A percentile compares a stretch with the other conserved stretches of the same genome.
Conservation (phyloP, 2,797 vertebrate genomes). For the Sebastes goodei region DNA sequence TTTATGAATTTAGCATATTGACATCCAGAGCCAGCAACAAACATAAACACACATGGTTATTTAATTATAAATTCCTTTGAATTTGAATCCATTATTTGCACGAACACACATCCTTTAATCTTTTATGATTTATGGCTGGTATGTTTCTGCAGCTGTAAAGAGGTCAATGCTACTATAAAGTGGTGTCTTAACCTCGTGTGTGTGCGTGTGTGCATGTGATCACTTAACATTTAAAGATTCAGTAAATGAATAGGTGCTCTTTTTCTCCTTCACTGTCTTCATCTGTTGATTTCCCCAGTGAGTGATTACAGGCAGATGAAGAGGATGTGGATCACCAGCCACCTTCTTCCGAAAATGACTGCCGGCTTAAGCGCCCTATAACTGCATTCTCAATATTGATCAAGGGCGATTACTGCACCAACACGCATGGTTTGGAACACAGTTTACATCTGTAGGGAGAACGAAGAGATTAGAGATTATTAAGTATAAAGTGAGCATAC, state of each 20-base stretch:
- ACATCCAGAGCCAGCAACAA: slow-evolving; percentile 32
- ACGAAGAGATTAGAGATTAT: neutral
- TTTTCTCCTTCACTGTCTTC: neutral
- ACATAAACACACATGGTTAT: slow-evolving; percentile 34
- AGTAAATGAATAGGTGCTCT: neutral
- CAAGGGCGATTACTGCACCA: neutral
- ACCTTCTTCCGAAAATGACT: slow-evolving; percentile 27
- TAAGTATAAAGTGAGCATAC: neutral
- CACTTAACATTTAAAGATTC: slow-evolving; percentile 6
- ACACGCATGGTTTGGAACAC: neutral
- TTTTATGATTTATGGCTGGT: neutral
- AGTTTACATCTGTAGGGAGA: neutral
- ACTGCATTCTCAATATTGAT: slow-evolving; percentile 54
- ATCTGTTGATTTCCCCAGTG: slow-evolving; percentile 59
- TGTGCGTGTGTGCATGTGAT: neutral
- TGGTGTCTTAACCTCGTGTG: neutral
- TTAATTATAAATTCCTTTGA: slow-evolving; percentile 32
- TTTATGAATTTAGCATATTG: slow-evolving; percentile 48
- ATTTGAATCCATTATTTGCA: slow-evolving; percentile 10
- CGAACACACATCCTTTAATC: neutral
- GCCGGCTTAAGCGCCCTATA: slow-evolving; percentile 39
- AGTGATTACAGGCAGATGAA: slow-evolving; percentile 44
- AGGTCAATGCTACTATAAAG: neutral
- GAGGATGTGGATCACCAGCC: slow-evolving; percentile 38
- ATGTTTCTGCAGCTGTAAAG: neutral